Evolutionary conservation across 2,797 vertebrate species (phyloP).

Genomic region (Periophthalmus magnuspinnatus): DNA sequence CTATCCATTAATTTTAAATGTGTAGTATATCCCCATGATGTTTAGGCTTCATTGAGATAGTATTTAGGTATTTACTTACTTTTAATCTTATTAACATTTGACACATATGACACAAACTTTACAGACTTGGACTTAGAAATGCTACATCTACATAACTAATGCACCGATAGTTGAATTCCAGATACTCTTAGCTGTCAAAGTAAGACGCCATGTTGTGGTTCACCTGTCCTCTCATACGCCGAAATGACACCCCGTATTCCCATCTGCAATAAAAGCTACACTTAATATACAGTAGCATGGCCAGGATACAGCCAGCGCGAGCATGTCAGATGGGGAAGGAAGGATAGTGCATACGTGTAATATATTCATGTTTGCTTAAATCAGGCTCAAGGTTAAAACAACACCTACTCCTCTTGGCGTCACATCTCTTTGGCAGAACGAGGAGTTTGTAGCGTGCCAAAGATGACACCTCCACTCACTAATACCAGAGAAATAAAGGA

Average conservation of each 20-base stretch:
- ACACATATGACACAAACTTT: constrained; percentile 7
- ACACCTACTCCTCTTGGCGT: constrained; percentile 75
- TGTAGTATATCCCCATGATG: too few relatives aligned
- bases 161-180: constrained; percentile 15
- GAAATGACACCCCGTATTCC: constrained; percentile 63
- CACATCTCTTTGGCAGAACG: constrained; percentile 74
- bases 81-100: background rate
- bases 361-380: constrained; percentile 80
- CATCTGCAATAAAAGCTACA: constrained; percentile 59
- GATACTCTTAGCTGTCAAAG: constrained; percentile 29
- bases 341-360: constrained; percentile 64
- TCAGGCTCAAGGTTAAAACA: constrained; percentile 80
- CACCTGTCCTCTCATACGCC: constrained; percentile 60
- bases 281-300: constrained; percentile 63
- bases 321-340: constrained; percentile 52
- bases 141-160: constrained; percentile 5
- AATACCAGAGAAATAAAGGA: constrained; percentile 69
- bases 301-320: constrained; percentile 59
- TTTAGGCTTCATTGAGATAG: background rate
- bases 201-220: constrained; percentile 51
- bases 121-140: background rate
- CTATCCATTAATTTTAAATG: too few relatives aligned
- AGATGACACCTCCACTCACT: constrained; percentile 75
- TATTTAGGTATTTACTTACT: background rate
- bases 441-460: constrained; percentile 66